Evolutionary conservation across 2,888 invertebrate species (phyloP), one percentile per base, ranked within the genome.

Genomic region (Agonum fuliginosum): DNA sequence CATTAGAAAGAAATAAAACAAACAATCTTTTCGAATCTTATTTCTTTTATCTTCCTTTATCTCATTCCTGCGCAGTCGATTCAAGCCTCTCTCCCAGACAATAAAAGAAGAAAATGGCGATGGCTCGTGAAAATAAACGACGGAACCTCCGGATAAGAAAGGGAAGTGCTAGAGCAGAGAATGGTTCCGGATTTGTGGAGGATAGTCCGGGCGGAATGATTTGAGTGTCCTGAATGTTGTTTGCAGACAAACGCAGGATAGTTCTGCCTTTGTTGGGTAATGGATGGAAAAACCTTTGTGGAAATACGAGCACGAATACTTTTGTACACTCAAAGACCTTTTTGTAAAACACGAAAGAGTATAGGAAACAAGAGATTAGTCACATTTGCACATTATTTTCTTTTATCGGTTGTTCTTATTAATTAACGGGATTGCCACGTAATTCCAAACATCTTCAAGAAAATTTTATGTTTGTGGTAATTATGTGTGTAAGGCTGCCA

Each of bases 91-190:
- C 10, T 37, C 37, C 1, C 37, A 37, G 3, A 37, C 37, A 37
- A 37, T 37, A 37, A 37, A 37, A 10, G 3, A 37, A 37, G 37
- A 37, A 37, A 37, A 37, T 37, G 37, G 37, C 37, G 54, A 24
- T 20, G 54, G 3, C 24, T 54, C n/a, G 54, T 24, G 58, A 62
- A 62, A 62, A 62, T 62, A 62, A 62, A 62, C 30, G 30, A 62
- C 54, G 12, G 12, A 30, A 6, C 30, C 10, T 54, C 12, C 10
- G 58, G 27, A 62, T 30, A 62, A 62, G 58, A 62, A 27, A 27
- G 30, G 58, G 58, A 62, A 62, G 58, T 62, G 58, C 27, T 62
- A 62, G 58, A 62, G 58, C 58, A 62, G 58, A 62, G 58, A 62
- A 62, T 62, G 58, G 58, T 62, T 62, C 58, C 58, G 34, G 58